Percentiles rank a stretch among this genome's conserved stretches.
These are phyloP conservation scores for Petroica traversi DNA, from an alignment of 2,113 vertebrate species.

Conservation along the genomic window DNA sequence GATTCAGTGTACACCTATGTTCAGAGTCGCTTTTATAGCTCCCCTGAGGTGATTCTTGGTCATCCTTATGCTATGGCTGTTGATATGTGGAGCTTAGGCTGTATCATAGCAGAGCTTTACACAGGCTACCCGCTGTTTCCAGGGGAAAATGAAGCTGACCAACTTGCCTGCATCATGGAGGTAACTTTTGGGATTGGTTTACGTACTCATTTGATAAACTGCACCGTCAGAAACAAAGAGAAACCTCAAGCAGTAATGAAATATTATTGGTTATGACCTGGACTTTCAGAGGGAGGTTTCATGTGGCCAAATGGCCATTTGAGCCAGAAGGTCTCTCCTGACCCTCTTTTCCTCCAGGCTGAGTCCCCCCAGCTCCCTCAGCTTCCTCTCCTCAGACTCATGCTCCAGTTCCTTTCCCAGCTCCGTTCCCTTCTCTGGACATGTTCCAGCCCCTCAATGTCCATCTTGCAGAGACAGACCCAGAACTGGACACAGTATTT, in stretches of 20 bases:
- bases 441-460: accelerated
- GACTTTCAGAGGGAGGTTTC: not conserved
- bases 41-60: constrained; percentile 93
- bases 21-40: constrained; percentile 94
- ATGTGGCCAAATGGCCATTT: not conserved
- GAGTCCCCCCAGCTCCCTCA: not conserved
- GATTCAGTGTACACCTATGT: constrained; percentile 89
- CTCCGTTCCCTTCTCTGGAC: not conserved
- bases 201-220: not conserved
- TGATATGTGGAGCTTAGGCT: constrained; percentile 97
- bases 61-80: constrained; percentile 92
- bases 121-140: constrained; percentile 90
- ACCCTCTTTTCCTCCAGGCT: not conserved
- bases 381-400: not conserved
- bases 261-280: not conserved
- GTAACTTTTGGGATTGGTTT: constrained; percentile 52
- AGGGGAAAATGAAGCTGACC: constrained; percentile 91
- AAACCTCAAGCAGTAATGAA: not conserved
- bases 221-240: not conserved
- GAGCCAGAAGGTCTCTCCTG: not conserved
- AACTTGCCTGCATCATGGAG: constrained; percentile 96
- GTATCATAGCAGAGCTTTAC: constrained; percentile 90
- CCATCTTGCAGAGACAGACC: not conserved
- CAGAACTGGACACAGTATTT: not conserved
- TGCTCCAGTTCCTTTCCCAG: not conserved